These are phyloP conservation scores for Harpagoxenus sublaevis DNA, from an alignment of 2,888 invertebrate genomes.

Conservation along the genomic window DNA sequence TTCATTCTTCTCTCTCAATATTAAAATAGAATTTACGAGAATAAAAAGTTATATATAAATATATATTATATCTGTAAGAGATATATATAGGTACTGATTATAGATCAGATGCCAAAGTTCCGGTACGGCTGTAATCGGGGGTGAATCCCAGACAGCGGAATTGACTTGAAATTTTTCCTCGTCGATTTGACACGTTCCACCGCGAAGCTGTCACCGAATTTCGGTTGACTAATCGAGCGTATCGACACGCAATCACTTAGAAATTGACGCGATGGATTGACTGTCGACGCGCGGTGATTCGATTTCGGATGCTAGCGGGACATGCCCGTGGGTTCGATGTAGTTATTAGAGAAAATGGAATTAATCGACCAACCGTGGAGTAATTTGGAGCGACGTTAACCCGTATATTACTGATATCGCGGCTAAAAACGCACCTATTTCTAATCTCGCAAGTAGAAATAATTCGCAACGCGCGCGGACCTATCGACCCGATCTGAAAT, in stretches of 20 bases:
- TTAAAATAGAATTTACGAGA: too few relatives aligned
- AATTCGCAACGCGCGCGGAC: not conserved
- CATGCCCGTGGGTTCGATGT: slow-evolving; percentile 47
- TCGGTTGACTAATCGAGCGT: slow-evolving; percentile 68
- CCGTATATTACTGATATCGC: slow-evolving; percentile 15
- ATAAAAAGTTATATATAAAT: not conserved
- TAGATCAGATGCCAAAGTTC: not conserved
- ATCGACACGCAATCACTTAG: slow-evolving; percentile 71
- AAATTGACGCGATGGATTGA: slow-evolving; percentile 74
- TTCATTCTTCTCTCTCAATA: too few relatives aligned
- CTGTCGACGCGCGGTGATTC: slow-evolving; percentile 70
- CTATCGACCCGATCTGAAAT: not conserved
- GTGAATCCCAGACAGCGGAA: not conserved
- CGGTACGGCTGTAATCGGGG: too few relatives aligned
- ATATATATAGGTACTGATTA: not conserved
- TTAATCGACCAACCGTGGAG: slow-evolving; percentile 41
- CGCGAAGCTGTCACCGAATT: slow-evolving; percentile 55
- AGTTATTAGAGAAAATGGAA: slow-evolving; percentile 59
- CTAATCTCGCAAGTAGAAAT: not conserved
- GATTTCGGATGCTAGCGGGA: slow-evolving; percentile 64
- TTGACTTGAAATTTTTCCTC: slow-evolving; percentile 43
- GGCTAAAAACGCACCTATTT: not conserved
- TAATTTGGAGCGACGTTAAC: slow-evolving; percentile 37
- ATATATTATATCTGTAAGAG: not conserved
- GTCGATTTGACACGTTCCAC: slow-evolving; percentile 42